Evolutionary conservation across 2,797 vertebrate species (phyloP).

Genomic region (Miichthys miiuy): DNA sequence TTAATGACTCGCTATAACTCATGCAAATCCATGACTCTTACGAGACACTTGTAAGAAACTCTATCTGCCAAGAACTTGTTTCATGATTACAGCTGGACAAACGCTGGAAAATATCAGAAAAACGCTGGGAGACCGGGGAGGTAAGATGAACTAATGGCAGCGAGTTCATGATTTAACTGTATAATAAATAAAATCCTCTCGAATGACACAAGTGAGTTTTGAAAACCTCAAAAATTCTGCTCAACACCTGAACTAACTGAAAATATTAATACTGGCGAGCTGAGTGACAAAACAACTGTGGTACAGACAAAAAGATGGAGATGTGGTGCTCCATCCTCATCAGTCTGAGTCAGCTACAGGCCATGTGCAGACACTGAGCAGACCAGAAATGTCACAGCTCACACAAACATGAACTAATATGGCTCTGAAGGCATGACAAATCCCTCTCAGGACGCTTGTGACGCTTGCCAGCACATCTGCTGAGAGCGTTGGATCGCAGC

Average conservation of each 20-base stretch:
- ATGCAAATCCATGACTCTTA: slow-evolving; percentile 20
- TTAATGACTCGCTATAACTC: slow-evolving; percentile 39
- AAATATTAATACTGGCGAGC: not conserved
- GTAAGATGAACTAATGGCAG: not conserved
- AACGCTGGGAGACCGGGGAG: not conserved
- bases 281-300: not conserved
- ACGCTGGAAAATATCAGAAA: not conserved
- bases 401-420: slow-evolving; percentile 85
- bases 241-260: not conserved
- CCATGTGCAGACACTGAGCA: slow-evolving; percentile 69
- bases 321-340: slow-evolving; percentile 28
- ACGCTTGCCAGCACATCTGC: slow-evolving; percentile 44
- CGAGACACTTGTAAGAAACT: slow-evolving; percentile 26
- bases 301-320: not conserved
- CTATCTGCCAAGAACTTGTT: slow-evolving; percentile 2
- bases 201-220: not conserved
- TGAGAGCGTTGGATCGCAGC: slow-evolving; percentile 30
- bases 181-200: slow-evolving; percentile 5
- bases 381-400: slow-evolving; percentile 64
- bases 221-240: not conserved
- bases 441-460: slow-evolving; percentile 34
- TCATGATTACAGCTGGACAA: slow-evolving; percentile 24
- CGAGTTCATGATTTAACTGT: not conserved
- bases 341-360: slow-evolving; percentile 35
- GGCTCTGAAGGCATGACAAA: slow-evolving; percentile 66